Conservation (phyloP, 2,797 vertebrate species). For the Tympanoctomys barrerae region DNA sequence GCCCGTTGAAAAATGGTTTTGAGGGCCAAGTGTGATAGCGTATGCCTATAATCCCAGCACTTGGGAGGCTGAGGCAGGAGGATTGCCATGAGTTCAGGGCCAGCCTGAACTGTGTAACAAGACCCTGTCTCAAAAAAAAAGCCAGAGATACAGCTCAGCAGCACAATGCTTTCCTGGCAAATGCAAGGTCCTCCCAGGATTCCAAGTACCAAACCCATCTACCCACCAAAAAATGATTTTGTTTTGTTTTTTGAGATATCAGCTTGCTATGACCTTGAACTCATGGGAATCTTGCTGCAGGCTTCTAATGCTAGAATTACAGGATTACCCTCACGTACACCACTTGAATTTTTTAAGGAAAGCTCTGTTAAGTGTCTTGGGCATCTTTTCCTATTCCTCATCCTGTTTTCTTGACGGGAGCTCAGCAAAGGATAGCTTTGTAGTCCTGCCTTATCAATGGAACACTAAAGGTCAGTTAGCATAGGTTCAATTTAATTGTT, state of each 20-base stretch:
- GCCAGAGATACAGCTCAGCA: no score
- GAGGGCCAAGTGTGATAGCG: no score
- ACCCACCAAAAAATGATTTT: not conserved
- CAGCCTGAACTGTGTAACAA: no score
- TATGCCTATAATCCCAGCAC: no score
- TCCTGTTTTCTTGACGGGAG: not conserved
- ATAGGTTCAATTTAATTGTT: slow-evolving; percentile 41
- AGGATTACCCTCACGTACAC: not conserved
- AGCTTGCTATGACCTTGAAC: not conserved
- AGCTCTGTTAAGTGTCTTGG: not conserved
- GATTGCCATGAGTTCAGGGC: no score
- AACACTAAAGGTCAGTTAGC: not conserved
- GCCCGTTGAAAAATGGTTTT: not conserved
- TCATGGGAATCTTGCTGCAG: not conserved
- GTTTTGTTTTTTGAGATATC: not conserved
- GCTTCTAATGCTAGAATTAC: not conserved
- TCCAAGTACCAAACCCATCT: no score
- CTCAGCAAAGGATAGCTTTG: not conserved
- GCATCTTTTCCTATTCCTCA: slow-evolving; percentile 11
- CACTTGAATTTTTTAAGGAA: slow-evolving; percentile 17
- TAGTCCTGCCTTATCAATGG: slow-evolving; percentile 32
- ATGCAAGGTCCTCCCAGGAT: no score
- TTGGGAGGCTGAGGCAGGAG: no score
- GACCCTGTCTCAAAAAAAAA: no score
- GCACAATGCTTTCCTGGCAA: no score